A percentile compares a stretch with the other conserved stretches of the same genome.
Evolutionary conservation across 2,888 invertebrate genomes (phyloP).

Genomic region (Colletes collaris): DNA sequence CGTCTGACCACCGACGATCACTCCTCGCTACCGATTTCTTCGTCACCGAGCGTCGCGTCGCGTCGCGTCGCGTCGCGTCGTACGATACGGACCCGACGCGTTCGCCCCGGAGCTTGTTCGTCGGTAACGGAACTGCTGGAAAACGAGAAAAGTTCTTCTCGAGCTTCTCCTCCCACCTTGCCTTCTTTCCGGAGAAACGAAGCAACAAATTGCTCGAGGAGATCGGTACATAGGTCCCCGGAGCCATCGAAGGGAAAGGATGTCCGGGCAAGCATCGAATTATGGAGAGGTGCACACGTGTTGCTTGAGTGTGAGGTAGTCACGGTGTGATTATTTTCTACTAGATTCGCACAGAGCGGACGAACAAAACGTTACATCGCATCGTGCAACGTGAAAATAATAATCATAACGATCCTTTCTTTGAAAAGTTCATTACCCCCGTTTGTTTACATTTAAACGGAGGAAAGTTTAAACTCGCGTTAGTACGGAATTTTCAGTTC

Average conservation of each 20-base stretch:
- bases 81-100: background rate
- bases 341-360: too few relatives aligned
- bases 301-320: conserved; percentile 4
- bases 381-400: conserved; percentile 20
- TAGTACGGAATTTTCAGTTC: too few relatives aligned
- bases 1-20: background rate
- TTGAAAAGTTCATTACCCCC: too few relatives aligned
- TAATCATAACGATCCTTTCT: too few relatives aligned
- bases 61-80: too few relatives aligned
- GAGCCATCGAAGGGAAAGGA: background rate
- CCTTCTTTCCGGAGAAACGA: conserved; percentile 1
- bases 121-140: too few relatives aligned
- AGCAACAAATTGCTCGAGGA: background rate
- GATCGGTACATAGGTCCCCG: background rate
- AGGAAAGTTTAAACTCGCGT: too few relatives aligned
- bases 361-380: conserved; percentile 5
- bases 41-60: too few relatives aligned
- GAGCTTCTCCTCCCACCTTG: background rate
- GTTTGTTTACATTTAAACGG: too few relatives aligned
- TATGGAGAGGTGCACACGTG: conserved; percentile 39
- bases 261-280: conserved; percentile 5
- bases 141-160: too few relatives aligned
- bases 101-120: too few relatives aligned
- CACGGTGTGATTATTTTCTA: background rate
- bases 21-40: background rate